Conservation (phyloP, 1,140 invertebrate species). For the Eriosoma lanigerum region DNA sequence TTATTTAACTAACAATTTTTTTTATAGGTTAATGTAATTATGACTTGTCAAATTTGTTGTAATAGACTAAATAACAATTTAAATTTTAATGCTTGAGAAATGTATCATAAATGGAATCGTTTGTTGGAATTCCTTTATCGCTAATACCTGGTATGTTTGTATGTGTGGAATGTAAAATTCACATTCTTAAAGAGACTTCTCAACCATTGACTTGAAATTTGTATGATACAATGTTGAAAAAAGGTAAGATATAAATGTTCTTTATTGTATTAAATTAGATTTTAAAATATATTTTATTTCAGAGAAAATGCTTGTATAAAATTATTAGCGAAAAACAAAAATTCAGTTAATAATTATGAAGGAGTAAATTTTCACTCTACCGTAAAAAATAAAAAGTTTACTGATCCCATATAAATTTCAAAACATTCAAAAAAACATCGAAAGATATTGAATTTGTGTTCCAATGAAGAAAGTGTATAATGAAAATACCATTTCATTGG, state of each 20-base stretch:
- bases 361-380: background rate
- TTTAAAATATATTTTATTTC: background rate
- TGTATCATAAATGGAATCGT: conserved; percentile 4
- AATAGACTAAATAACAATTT: background rate
- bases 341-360: too few relatives aligned
- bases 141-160: conserved; percentile 14
- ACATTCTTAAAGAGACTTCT: background rate
- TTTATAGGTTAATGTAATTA: background rate
- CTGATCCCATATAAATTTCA: background rate
- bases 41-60: conserved; percentile 19
- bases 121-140: background rate
- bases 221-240: background rate
- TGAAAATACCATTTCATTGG: background rate
- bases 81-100: background rate
- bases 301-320: background rate
- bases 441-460: background rate
- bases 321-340: too few relatives aligned
- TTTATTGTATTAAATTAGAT: background rate
- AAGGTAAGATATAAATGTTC: background rate
- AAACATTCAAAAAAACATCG: background rate
- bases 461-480: background rate
- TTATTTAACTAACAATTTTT: background rate
- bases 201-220: background rate
- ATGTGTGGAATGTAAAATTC: background rate
- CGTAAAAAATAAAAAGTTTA: conserved; percentile 13